Conservation (phyloP, 2,888 invertebrate species). For the Seira musarum region DNA sequence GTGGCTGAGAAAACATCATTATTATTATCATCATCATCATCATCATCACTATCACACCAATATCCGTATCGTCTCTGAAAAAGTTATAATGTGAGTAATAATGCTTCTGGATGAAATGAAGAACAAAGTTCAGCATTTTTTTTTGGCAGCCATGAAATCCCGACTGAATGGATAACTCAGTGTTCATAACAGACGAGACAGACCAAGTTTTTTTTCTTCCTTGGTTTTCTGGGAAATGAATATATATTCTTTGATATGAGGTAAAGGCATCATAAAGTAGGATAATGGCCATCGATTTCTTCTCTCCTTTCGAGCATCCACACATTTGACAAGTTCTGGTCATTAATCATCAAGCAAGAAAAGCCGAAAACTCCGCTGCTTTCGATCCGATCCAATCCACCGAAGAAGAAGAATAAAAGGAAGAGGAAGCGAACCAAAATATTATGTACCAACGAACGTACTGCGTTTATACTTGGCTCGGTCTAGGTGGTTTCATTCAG, state of each 20-base stretch:
- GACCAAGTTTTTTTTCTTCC: neutral
- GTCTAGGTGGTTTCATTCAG: too few relatives aligned
- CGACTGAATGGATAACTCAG: neutral
- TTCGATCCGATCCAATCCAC: neutral
- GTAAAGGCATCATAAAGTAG: slow-evolving; percentile 43
- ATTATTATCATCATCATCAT: slow-evolving; percentile 46
- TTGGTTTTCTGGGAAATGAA: slow-evolving; percentile 37
- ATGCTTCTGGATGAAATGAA: neutral
- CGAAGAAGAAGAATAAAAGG: slow-evolving; percentile 23
- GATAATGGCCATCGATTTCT: slow-evolving; percentile 67
- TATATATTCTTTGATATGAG: slow-evolving; percentile 45
- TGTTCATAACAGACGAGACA: neutral
- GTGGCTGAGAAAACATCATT: slow-evolving; percentile 44
- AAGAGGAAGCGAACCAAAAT: slow-evolving; percentile 48
- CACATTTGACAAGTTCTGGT: slow-evolving; percentile 68
- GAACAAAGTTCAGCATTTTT: neutral
- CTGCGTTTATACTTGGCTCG: too few relatives aligned
- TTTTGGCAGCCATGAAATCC: neutral
- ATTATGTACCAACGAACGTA: slow-evolving; percentile 1
- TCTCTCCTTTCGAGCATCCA: slow-evolving; percentile 63
- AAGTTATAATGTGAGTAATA: too few relatives aligned
- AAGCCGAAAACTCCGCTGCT: slow-evolving; percentile 46
- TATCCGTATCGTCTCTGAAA: neutral
- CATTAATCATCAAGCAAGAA: slow-evolving; percentile 67
- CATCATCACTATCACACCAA: too few relatives aligned